Conservation (phyloP, 2,113 vertebrate species). For the Melierax canorus region DNA sequence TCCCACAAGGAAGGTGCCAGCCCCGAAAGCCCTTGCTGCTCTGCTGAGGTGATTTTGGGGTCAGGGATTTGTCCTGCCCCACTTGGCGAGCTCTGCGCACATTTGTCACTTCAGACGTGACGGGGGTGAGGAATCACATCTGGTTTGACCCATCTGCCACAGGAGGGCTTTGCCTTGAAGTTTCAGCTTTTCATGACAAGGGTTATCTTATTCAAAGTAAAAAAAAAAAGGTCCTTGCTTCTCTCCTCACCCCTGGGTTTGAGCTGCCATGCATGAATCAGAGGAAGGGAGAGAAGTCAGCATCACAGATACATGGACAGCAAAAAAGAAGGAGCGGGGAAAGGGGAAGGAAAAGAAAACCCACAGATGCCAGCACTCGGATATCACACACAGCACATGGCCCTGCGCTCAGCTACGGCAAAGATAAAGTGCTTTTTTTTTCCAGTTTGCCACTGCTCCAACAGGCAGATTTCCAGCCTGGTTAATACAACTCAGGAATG, state of each 20-base stretch:
- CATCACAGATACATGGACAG: not conserved
- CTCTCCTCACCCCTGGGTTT: not conserved
- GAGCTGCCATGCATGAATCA: not conserved
- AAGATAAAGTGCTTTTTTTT: constrained; percentile 15
- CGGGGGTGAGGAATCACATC: not conserved
- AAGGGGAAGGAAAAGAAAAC: not conserved
- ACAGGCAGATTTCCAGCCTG: constrained; percentile 4
- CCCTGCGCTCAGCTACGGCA: not conserved
- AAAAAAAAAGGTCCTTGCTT: not conserved
- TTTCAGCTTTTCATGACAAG: not conserved
- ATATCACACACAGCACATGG: not conserved
- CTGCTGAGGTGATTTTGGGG: not conserved
- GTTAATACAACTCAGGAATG: constrained; percentile 24
- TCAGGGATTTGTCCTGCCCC: not conserved
- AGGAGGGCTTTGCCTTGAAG: not conserved
- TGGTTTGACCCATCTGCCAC: not conserved
- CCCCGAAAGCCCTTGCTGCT: too few species aligned
- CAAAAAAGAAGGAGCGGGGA: not conserved
- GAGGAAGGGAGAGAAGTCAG: not conserved
- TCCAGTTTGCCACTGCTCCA: not conserved
- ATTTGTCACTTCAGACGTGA: not conserved
- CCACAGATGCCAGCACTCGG: not conserved
- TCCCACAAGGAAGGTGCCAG: too few species aligned
- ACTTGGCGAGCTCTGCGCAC: not conserved
- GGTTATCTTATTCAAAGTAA: not conserved